A percentile compares a stretch with the other conserved stretches of the same genome.
Evolutionary conservation across 2,888 invertebrate genomes (phyloP).

Genomic region (Amiota communis): DNA sequence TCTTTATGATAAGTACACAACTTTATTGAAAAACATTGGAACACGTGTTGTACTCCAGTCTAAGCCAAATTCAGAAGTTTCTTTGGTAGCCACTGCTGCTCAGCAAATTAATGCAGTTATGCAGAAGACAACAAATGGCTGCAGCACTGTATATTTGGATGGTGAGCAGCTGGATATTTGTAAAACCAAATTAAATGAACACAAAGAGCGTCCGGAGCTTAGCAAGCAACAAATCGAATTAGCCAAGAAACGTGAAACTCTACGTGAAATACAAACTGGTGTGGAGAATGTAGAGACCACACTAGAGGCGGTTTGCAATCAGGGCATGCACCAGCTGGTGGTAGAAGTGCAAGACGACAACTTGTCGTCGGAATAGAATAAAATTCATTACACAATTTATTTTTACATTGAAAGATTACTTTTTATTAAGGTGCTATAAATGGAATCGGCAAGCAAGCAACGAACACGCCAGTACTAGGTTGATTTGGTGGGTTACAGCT

Average conservation of each 20-base stretch:
- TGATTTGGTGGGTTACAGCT: slow-evolving; percentile 12
- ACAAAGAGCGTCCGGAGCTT: slow-evolving; percentile 39
- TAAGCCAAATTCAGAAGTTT: slow-evolving; percentile 33
- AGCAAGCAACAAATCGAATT: slow-evolving; percentile 44
- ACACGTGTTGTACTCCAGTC: slow-evolving; percentile 45
- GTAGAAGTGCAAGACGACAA: slow-evolving; percentile 44
- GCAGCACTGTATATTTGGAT: slow-evolving; percentile 48
- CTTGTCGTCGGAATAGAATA: slow-evolving; percentile 7
- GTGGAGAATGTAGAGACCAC: slow-evolving; percentile 53
- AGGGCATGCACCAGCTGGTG: slow-evolving; percentile 58
- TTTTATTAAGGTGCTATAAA: slow-evolving; percentile 2
- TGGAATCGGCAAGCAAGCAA: slow-evolving; percentile 2
- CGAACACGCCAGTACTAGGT: neutral
- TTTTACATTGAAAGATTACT: neutral
- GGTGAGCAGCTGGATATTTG: slow-evolving; percentile 41
- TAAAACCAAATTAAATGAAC: slow-evolving; percentile 34
- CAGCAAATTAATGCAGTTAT: slow-evolving; percentile 41
- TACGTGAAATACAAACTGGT: slow-evolving; percentile 49
- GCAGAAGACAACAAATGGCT: slow-evolving; percentile 45
- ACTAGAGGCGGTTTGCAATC: slow-evolving; percentile 55
- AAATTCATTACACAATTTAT: neutral
- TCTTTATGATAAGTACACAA: slow-evolving; percentile 50
- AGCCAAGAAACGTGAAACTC: slow-evolving; percentile 52
- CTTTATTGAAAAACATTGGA: slow-evolving; percentile 47
- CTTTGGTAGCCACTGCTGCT: slow-evolving; percentile 27